phyloP scores from a whole-genome alignment of 2,888 invertebrate genomes.

The Drosophila infuscata region DNA sequence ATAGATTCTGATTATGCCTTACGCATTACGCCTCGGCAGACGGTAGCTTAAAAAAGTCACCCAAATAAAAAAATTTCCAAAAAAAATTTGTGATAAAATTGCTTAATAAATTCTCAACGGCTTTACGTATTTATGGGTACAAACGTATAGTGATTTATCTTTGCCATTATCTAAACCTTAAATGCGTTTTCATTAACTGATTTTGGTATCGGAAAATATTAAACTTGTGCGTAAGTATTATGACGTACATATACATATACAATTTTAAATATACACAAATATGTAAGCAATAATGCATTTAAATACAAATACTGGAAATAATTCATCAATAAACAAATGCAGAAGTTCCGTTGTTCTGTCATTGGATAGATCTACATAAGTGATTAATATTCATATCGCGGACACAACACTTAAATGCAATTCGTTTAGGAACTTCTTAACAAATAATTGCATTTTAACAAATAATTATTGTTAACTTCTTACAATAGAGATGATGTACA shows the following conservation, averaged over 20 bases:
- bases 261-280: slow-evolving; percentile 7
- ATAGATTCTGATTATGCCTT: slow-evolving; percentile 51
- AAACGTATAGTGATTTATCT: slow-evolving; percentile 32
- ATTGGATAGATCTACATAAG: slow-evolving; percentile 45
- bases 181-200: slow-evolving; percentile 39
- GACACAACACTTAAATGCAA: slow-evolving; percentile 61
- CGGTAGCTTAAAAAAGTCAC: slow-evolving; percentile 37
- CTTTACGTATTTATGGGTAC: slow-evolving; percentile 63
- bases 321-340: slow-evolving; percentile 53
- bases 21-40: slow-evolving; percentile 20
- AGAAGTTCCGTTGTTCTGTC: slow-evolving; percentile 52
- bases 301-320: slow-evolving; percentile 31
- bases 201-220: slow-evolving; percentile 15
- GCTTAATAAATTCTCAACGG: slow-evolving; percentile 34
- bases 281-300: slow-evolving; percentile 4
- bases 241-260: slow-evolving; percentile 9
- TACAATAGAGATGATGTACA: slow-evolving; percentile 40
- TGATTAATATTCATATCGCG: slow-evolving; percentile 33
- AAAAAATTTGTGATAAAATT: neutral
- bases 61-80: slow-evolving; percentile 16
- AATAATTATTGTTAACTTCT: slow-evolving; percentile 41
- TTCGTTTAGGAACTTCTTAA: slow-evolving; percentile 72
- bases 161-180: slow-evolving; percentile 33
- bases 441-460: slow-evolving; percentile 59
- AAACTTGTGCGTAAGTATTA: slow-evolving; percentile 49